Evolutionary conservation across 1,140 invertebrate species (phyloP).

Genomic region (Drosophila azteca): DNA sequence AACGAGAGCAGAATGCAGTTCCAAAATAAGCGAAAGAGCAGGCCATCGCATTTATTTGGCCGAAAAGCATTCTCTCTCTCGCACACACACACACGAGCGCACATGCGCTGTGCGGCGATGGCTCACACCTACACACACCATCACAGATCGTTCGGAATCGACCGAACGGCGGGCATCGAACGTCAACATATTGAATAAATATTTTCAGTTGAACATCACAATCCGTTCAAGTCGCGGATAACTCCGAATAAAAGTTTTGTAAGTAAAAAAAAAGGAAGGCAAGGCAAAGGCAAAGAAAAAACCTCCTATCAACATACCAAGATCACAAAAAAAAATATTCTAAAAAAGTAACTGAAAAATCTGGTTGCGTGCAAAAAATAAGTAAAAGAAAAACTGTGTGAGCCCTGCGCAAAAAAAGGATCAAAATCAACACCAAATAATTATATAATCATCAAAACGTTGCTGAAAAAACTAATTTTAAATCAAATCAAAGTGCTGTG

Average conservation of each 20-base stretch:
- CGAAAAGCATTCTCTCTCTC: slow-evolving; percentile 62
- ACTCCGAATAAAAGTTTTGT: slow-evolving; percentile 83
- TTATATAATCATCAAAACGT: slow-evolving; percentile 30
- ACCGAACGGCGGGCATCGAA: slow-evolving; percentile 79
- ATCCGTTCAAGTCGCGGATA: slow-evolving; percentile 84
- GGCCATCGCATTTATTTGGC: slow-evolving; percentile 36
- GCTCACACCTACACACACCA: slow-evolving; percentile 52
- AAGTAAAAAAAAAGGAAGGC: slow-evolving; percentile 71
- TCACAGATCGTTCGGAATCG: slow-evolving; percentile 61
- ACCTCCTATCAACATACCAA: slow-evolving; percentile 4
- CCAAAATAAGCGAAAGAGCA: slow-evolving; percentile 50
- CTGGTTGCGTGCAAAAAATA: slow-evolving; percentile 15
- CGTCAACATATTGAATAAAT: slow-evolving; percentile 83
- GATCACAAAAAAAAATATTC: slow-evolving; percentile 15
- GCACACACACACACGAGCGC: slow-evolving; percentile 34
- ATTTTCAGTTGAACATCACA: slow-evolving; percentile 84
- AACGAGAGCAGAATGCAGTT: slow-evolving; percentile 69
- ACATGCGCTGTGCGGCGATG: not conserved
- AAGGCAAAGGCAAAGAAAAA: slow-evolving; percentile 20
- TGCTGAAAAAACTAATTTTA: slow-evolving; percentile 5
- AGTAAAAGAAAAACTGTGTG: slow-evolving; percentile 7
- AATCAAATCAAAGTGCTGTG: slow-evolving; percentile 53
- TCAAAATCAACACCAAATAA: slow-evolving; percentile 19
- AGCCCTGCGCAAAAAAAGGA: slow-evolving; percentile 6
- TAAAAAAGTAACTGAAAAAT: slow-evolving; percentile 8